Evolutionary conservation across 2,113 vertebrate species (phyloP).

Genomic region (Tetraodon nigroviridis): DNA sequence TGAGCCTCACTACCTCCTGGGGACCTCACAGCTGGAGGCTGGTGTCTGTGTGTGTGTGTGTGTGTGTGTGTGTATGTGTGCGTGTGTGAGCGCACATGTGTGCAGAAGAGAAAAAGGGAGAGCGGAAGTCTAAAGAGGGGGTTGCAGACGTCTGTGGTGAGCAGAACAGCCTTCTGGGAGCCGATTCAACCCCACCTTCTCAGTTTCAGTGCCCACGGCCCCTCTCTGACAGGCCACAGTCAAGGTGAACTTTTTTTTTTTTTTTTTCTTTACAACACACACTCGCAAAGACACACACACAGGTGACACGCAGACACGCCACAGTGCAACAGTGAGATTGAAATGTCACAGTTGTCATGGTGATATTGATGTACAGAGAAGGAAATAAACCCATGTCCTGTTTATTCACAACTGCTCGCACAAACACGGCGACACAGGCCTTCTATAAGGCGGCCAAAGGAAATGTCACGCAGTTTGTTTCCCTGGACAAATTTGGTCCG

Average conservation of each 20-base stretch:
- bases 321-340: conserved; percentile 29
- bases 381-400: conserved; percentile 15
- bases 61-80: conserved; percentile 27
- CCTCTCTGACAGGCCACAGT: conserved; percentile 72
- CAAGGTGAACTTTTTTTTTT: conserved; percentile 67
- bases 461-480: conserved; percentile 34
- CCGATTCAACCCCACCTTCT: conserved; percentile 58
- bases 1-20: conserved; percentile 73
- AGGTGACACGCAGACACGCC: conserved; percentile 18
- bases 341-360: conserved; percentile 31
- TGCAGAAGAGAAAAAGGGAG: conserved; percentile 24
- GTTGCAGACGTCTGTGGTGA: conserved; percentile 55
- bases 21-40: conserved; percentile 74
- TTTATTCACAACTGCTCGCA: conserved; percentile 17
- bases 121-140: conserved; percentile 34
- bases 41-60: conserved; percentile 33
- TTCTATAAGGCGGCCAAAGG: conserved; percentile 22
- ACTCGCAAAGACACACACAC: conserved; percentile 38
- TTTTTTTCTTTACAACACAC: conserved; percentile 55
- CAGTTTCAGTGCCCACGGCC: conserved; percentile 69
- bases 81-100: conserved; percentile 21
- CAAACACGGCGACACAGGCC: neutral
- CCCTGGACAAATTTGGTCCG: conserved; percentile 33
- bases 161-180: conserved; percentile 71
- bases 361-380: conserved; percentile 20